Evolutionary conservation across 2,888 invertebrate species (phyloP), one percentile per base, ranked within the genome.

Genomic region (Amphiduros pacificus): DNA sequence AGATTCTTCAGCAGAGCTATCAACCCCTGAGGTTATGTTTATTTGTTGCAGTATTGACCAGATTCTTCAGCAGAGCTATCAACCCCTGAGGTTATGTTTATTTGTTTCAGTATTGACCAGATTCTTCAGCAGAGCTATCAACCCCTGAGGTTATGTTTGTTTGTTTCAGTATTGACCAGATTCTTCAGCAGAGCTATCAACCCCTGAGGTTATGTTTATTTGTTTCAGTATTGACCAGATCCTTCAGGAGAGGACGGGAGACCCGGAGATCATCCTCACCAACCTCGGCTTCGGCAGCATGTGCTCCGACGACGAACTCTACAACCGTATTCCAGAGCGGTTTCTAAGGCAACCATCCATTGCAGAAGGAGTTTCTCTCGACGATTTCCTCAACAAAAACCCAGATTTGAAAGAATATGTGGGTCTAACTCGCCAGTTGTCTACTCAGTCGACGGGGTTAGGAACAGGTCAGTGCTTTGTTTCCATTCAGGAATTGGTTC

Each of bases 211-310:
- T 53, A n/a, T 28, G 17, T 27, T 14, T 27, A 22, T 56, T 14
- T 48, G 20, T 69, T 73, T 1, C 69, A 79, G 78, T 68, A 67
- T 80, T 50, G 77, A 79, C 31, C 70, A 75, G 78, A 86, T 94
- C 55, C 83, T 94, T 72, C 92, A 93, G 72, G 87, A 91, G 22
- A 86, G 94, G 41, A 90, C 89, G 76, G 91, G 92, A 26, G 93
- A 95, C 84, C 94, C 94, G 0, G 94, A 94, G 79, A 91, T 92
- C 59, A 89, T 95, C 60, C 85, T 95, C 29, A 83, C 92, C 55
- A 91, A 90, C 68, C 76, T 84, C 6, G 84, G 84, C 1, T 84
- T 84, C 69, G 83, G 82, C 17, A 70, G 66, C 40, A 59, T 67
- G 3, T 55, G 62, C 24, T 65, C 69, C 14, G 61, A 71, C 5